Conservation (phyloP, 1,140 invertebrate species). For the Monochamus saltuarius region DNA sequence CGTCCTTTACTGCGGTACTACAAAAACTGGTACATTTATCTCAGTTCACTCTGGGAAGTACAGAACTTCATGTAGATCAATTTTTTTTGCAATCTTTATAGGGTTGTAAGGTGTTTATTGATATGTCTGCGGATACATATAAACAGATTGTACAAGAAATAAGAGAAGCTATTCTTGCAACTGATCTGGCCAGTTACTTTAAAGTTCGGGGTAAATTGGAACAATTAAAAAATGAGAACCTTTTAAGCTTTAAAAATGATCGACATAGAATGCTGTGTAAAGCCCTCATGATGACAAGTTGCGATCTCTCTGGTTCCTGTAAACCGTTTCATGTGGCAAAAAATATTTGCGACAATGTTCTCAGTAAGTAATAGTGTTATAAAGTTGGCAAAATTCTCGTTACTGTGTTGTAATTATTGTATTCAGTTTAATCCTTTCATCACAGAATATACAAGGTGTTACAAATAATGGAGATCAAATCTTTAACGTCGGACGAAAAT, state of each 20-base stretch:
- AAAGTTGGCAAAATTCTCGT: too few species aligned
- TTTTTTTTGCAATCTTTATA: slow-evolving; percentile 7
- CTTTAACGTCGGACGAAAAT: too few species aligned
- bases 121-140: slow-evolving; percentile 22
- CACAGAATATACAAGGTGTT: too few species aligned
- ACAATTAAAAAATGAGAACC: slow-evolving; percentile 49
- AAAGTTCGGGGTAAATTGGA: slow-evolving; percentile 53
- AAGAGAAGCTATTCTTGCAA: slow-evolving; percentile 57
- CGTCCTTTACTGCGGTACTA: too few species aligned
- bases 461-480: too few species aligned
- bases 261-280: slow-evolving; percentile 54
- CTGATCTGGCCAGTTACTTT: slow-evolving; percentile 59
- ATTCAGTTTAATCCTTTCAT: too few species aligned
- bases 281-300: slow-evolving; percentile 60
- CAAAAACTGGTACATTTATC: too few species aligned
- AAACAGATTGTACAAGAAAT: slow-evolving; percentile 51
- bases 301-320: slow-evolving; percentile 58
- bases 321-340: slow-evolving; percentile 59
- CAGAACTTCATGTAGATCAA: too few species aligned
- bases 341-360: slow-evolving; percentile 54
- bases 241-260: slow-evolving; percentile 52
- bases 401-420: too few species aligned
- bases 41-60: too few species aligned
- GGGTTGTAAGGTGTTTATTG: slow-evolving; percentile 31
- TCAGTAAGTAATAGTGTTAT: slow-evolving; percentile 47